Conservation (phyloP, 1,140 invertebrate species). For the Drosophila pruinosa region DNA sequence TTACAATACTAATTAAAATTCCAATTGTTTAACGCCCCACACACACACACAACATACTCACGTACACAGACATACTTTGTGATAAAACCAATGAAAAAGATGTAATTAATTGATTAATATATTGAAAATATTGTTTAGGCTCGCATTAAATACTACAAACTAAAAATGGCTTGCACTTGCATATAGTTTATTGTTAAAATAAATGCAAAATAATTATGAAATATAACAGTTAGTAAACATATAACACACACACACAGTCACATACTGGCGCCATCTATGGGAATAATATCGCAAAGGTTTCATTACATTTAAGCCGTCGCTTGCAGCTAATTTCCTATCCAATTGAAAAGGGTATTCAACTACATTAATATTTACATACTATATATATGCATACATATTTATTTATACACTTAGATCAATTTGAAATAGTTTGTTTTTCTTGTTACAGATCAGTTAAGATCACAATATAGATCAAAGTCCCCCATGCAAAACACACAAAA, state of each 20-base stretch:
- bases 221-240: background rate
- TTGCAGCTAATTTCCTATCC: slow-evolving; percentile 22
- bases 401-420: background rate
- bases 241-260: background rate
- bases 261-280: background rate
- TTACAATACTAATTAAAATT: slow-evolving; percentile 20
- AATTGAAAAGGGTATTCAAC: slow-evolving; percentile 34
- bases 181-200: slow-evolving; percentile 26
- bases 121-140: slow-evolving; percentile 48
- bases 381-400: slow-evolving; percentile 1
- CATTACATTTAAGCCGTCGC: slow-evolving; percentile 65
- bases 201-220: slow-evolving; percentile 1
- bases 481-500: background rate
- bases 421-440: slow-evolving; percentile 2
- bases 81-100: slow-evolving; percentile 28
- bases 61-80: slow-evolving; percentile 28
- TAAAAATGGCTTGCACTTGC: slow-evolving; percentile 54
- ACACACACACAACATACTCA: slow-evolving; percentile 17
- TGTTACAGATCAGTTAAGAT: slow-evolving; percentile 1
- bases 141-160: slow-evolving; percentile 37
- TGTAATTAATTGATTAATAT: slow-evolving; percentile 5
- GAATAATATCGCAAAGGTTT: slow-evolving; percentile 57
- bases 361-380: background rate
- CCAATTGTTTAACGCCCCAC: slow-evolving; percentile 29
- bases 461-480: background rate